phyloP scores from a whole-genome alignment of 2,888 invertebrate species.

The Epirrhoe tristata region DNA sequence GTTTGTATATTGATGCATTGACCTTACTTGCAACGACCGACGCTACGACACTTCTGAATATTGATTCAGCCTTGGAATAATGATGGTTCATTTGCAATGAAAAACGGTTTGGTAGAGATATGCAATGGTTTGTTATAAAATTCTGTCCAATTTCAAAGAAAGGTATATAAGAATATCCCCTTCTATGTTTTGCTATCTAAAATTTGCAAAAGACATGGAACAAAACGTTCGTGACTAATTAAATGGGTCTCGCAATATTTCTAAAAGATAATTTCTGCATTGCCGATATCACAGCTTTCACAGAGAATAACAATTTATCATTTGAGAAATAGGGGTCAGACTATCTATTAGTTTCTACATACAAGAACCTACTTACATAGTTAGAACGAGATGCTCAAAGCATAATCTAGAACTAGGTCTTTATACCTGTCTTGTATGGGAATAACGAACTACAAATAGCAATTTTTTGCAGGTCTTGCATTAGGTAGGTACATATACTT shows the following conservation, averaged over 20 bases:
- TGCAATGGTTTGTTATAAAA: neutral
- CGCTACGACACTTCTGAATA: neutral
- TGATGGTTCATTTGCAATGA: neutral
- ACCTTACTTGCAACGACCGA: neutral
- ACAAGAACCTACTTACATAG: neutral
- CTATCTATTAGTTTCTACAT: conserved; percentile 29
- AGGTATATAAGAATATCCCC: no score
- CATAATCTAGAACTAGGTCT: no score
- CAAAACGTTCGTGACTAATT: conserved; percentile 40
- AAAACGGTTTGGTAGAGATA: neutral
- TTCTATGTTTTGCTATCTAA: conserved; percentile 10
- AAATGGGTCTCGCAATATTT: conserved; percentile 37
- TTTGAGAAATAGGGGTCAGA: conserved; percentile 29
- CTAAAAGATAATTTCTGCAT: conserved; percentile 28
- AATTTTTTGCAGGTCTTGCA: no score
- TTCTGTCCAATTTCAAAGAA: neutral
- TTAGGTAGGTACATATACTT: no score
- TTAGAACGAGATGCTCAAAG: no score
- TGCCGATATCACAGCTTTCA: conserved; percentile 40
- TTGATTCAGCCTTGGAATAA: neutral
- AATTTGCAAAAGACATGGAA: conserved; percentile 28
- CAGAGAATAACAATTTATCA: conserved; percentile 46
- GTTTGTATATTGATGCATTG: neutral
- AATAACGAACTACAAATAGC: no score
- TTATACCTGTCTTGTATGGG: no score